Base-by-base conservation (phyloP, 2,113 vertebrate genomes). In the Hypanus sabinus region DNA sequence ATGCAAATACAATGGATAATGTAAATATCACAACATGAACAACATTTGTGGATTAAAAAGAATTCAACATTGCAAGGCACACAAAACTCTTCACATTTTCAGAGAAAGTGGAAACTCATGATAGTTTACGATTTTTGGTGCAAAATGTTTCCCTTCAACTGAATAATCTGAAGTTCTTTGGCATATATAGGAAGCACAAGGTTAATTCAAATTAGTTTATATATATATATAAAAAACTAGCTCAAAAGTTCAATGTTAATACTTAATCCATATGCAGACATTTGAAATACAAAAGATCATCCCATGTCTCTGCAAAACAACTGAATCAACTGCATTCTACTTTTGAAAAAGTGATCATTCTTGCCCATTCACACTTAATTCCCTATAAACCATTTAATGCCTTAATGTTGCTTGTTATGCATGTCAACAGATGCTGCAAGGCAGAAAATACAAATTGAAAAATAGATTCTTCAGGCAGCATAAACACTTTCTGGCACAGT, bases 381-480 rank as follows among this genome's bases (percentile, higher is more conserved):
- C 83, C 57, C 55, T 85, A 57, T 11, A 88, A 87, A 90, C 62
- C 7, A 87, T 60, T 46, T 57, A 57, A 57, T 79, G 77, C 46
- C 24, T 55, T 55, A 83, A 16, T 60, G 55, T 57, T 85, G 16
- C 60, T 22, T 36, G 65, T 68, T 68, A 30, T 68, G 65, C 16
- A n/a, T n/a, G n/a, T n/a, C 0, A 18, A 55, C 83, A 92, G 55
- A 73, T 55, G 73, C 90, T 46, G 33, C 70, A 22, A 11, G 70
- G 46, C 24, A 93, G 2, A 65, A 27, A 88, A 90, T 38, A 22
- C 22, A 36, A 62, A 2, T 70, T 38, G n/a, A 91, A 91, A 36
- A 71, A 8, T 93, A 68, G 68, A 93, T 93, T 93, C 90, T 55
- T 68, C n/a, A 11, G 73, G 90, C 90, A 93, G 36, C 90, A 92